Conservation (phyloP, 64 coral and sea anemone species). For the Pocillopora verrucosa region DNA sequence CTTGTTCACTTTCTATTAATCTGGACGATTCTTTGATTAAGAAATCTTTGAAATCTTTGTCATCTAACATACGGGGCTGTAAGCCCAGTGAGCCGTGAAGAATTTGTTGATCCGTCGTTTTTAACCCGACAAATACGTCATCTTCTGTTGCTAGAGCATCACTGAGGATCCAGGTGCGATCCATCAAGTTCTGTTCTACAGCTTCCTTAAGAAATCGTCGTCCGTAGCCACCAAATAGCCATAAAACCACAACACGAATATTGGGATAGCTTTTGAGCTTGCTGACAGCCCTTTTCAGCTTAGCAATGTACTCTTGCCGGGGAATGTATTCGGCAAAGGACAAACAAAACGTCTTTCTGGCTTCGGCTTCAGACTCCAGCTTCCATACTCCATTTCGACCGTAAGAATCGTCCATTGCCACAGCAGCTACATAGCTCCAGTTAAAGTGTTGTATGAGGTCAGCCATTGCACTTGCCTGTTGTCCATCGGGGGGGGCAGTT, state of each 20-base stretch:
- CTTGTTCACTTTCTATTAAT: background rate
- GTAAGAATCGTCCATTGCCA: constrained; percentile 58
- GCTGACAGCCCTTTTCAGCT: background rate
- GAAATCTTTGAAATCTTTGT: background rate
- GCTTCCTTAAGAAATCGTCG: constrained; percentile 22
- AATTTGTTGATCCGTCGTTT: background rate
- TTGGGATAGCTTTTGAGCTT: constrained; percentile 13
- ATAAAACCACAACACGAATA: constrained; percentile 11
- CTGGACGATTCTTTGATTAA: background rate
- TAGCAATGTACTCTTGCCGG: constrained; percentile 15
- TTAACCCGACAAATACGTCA: background rate
- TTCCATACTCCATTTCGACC: constrained; percentile 38
- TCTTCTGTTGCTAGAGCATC: constrained; percentile 30
- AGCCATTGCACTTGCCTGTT: constrained; percentile 56
- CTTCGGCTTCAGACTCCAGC: constrained; percentile 36
- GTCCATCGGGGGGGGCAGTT: constrained; percentile 45
- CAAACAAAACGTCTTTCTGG: constrained; percentile 46
- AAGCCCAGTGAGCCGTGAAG: constrained; percentile 12
- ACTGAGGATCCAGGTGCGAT: constrained; percentile 40
- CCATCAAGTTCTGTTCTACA: background rate
- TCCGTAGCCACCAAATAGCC: constrained; percentile 22
- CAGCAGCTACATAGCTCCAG: constrained; percentile 55
- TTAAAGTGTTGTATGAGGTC: constrained; percentile 58
- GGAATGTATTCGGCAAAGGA: constrained; percentile 44
- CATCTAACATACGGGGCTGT: background rate